Evolutionary conservation across 2,888 invertebrate species (phyloP).

Genomic region (Tetranychus piercei): DNA sequence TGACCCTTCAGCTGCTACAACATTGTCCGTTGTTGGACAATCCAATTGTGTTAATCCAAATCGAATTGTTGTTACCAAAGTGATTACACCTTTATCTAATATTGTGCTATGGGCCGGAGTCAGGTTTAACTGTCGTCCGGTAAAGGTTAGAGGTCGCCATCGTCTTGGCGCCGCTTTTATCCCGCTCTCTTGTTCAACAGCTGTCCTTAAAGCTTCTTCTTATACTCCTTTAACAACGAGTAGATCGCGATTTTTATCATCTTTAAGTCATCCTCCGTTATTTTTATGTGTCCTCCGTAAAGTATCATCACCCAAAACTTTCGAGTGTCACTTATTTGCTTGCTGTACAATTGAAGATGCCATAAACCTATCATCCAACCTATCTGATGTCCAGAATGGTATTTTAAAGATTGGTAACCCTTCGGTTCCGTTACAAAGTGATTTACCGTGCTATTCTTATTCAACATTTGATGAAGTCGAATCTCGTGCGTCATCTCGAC

Average conservation of each 20-base stretch:
- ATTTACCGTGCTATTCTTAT: neutral
- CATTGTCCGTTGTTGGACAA: constrained; percentile 14
- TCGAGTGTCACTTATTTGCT: constrained; percentile 26
- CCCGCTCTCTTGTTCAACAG: constrained; percentile 26
- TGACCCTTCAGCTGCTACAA: constrained; percentile 14
- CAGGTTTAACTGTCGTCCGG: constrained; percentile 23
- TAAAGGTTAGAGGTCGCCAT: constrained; percentile 19
- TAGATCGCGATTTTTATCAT: constrained; percentile 25
- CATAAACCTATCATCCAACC: constrained; percentile 18
- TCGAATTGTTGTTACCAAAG: constrained; percentile 24
- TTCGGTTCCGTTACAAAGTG: neutral
- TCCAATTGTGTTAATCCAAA: neutral
- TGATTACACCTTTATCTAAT: constrained; percentile 26
- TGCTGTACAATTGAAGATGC: constrained; percentile 26
- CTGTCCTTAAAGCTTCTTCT: constrained; percentile 24
- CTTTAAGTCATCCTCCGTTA: constrained; percentile 25
- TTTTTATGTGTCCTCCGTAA: constrained; percentile 25
- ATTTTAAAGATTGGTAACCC: constrained; percentile 9
- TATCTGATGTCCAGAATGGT: constrained; percentile 11
- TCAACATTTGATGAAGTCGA: neutral
- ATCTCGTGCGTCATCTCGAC: neutral
- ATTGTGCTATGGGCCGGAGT: constrained; percentile 26
- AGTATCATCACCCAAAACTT: constrained; percentile 22
- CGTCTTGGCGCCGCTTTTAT: constrained; percentile 26
- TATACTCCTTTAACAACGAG: constrained; percentile 22